Evolutionary conservation across 2,888 invertebrate species (phyloP).

Genomic region (Heliconius erato): DNA sequence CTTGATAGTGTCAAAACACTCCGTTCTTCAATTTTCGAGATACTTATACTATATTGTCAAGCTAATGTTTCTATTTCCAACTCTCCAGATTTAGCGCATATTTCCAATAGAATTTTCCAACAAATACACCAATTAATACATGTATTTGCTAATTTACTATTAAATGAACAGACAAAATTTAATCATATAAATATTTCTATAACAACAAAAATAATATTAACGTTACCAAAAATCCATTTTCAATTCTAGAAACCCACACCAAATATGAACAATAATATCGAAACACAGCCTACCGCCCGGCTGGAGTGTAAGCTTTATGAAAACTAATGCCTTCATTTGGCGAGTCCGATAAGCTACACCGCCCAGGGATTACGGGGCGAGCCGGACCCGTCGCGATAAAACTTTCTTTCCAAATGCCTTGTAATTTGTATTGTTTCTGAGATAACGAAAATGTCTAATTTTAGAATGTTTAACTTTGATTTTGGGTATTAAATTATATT

Average conservation of each 20-base stretch:
- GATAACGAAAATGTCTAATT: slow-evolving; percentile 45
- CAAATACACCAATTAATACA: too few species aligned
- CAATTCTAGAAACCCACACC: neutral
- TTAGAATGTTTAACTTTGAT: slow-evolving; percentile 8
- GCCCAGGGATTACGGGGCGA: slow-evolving; percentile 77
- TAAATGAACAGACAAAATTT: too few species aligned
- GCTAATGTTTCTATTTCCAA: too few species aligned
- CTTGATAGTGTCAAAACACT: too few species aligned
- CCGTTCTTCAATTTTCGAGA: too few species aligned
- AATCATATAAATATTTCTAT: neutral
- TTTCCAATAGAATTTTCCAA: too few species aligned
- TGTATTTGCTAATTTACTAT: too few species aligned
- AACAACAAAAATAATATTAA: neutral
- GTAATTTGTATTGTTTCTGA: slow-evolving; percentile 72
- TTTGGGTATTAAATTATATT: neutral
- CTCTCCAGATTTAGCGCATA: too few species aligned
- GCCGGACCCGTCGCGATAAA: slow-evolving; percentile 70
- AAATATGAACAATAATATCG: slow-evolving; percentile 24
- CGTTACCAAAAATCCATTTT: neutral
- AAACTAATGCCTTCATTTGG: slow-evolving; percentile 85
- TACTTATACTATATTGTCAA: too few species aligned
- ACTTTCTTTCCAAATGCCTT: slow-evolving; percentile 65
- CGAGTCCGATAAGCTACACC: slow-evolving; percentile 82
- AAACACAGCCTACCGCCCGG: slow-evolving; percentile 28
- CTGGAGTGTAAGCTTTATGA: slow-evolving; percentile 82